A percentile compares a stretch with the other conserved stretches of the same genome.
Evolutionary conservation across 1,140 invertebrate genomes (phyloP).

Genomic region (Wasmannia auropunctata): DNA sequence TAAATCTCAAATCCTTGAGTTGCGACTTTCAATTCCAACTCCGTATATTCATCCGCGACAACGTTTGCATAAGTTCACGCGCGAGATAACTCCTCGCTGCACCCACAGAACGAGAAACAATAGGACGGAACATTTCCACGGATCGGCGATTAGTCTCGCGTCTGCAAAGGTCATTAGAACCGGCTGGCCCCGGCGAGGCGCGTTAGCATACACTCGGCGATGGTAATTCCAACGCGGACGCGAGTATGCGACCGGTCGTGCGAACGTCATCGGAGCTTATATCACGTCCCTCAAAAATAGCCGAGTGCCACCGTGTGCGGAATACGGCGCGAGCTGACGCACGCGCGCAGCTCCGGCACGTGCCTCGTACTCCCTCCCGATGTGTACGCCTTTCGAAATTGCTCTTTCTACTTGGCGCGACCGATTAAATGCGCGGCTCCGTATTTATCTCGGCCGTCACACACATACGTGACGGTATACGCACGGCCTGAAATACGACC

Average conservation of each 20-base stretch:
- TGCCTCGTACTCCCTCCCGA: constrained; percentile 71
- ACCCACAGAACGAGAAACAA: constrained; percentile 61
- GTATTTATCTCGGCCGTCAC: constrained; percentile 69
- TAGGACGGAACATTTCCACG: constrained; percentile 39
- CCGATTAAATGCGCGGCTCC: constrained; percentile 70
- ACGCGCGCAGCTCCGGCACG: constrained; percentile 78
- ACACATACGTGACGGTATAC: constrained; percentile 60
- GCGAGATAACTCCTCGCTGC: not conserved
- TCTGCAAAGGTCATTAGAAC: constrained; percentile 72
- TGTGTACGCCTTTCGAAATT: constrained; percentile 69
- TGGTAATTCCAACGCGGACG: constrained; percentile 68
- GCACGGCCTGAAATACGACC: constrained; percentile 55
- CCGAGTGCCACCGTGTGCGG: constrained; percentile 76
- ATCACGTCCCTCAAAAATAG: constrained; percentile 80
- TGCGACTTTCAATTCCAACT: not conserved
- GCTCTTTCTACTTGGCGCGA: constrained; percentile 73
- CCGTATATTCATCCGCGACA: not conserved
- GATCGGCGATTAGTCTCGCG: constrained; percentile 63
- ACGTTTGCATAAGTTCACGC: not conserved
- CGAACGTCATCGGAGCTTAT: constrained; percentile 74
- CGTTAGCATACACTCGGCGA: constrained; percentile 51
- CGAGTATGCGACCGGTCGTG: constrained; percentile 46
- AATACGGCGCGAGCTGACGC: constrained; percentile 71
- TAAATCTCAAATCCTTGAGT: not conserved
- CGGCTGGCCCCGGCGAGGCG: constrained; percentile 59